Evolutionary conservation across 2,888 invertebrate genomes (phyloP).

Genomic region (Trichogramma evanescens): DNA sequence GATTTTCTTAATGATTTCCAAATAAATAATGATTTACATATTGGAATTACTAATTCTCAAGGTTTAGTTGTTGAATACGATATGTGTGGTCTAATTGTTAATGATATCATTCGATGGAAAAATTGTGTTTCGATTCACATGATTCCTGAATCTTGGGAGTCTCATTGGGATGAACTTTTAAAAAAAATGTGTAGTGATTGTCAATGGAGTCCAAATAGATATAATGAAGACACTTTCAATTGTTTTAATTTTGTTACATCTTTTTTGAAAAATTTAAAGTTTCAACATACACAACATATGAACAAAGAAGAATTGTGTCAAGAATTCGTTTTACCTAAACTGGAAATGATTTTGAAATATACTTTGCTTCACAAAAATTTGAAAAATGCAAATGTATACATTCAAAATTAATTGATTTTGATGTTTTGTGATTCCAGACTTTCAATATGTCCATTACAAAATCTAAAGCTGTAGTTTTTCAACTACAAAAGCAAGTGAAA

Average conservation of each 20-base stretch:
- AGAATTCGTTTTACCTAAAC: conserved; percentile 73
- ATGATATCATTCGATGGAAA: conserved; percentile 35
- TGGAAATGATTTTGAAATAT: conserved; percentile 77
- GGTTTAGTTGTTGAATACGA: conserved; percentile 81
- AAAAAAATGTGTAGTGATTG: conserved; percentile 51
- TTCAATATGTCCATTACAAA: conserved; percentile 26
- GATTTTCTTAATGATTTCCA: conserved; percentile 81
- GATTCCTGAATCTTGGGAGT: conserved; percentile 37
- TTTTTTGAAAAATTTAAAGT: conserved; percentile 67
- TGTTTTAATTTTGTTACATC: conserved; percentile 82
- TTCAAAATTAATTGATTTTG: conserved; percentile 29
- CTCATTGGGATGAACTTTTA: conserved; percentile 37
- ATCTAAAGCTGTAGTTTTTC: conserved; percentile 14
- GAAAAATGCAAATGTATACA: conserved; percentile 50
- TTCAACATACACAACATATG: conserved; percentile 37
- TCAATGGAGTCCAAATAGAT: conserved; percentile 63
- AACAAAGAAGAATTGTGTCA: conserved; percentile 59
- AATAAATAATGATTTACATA: conserved; percentile 79
- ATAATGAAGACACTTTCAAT: conserved; percentile 71
- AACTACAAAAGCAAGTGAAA: background rate
- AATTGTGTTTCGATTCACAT: conserved; percentile 32
- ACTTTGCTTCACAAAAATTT: conserved; percentile 74
- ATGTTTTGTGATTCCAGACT: conserved; percentile 12
- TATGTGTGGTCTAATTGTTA: conserved; percentile 59
- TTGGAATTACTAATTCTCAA: conserved; percentile 78